phyloP scores from a whole-genome alignment of 2,113 vertebrate genomes.

The Tor tambroides region DNA sequence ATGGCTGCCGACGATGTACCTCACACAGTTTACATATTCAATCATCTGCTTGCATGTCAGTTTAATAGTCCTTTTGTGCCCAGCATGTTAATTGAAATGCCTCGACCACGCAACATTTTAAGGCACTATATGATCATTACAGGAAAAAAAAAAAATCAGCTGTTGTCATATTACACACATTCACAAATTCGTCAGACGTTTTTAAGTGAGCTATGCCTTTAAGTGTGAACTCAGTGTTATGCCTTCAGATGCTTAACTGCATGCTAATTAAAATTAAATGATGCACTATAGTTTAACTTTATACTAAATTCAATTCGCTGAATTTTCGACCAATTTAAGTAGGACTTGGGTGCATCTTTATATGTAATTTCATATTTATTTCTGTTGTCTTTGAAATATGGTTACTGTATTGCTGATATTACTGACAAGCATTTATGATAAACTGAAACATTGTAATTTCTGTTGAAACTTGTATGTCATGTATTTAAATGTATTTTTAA shows the following conservation, averaged over 20 bases:
- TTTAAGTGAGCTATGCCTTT: not conserved
- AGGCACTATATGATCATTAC: conserved; percentile 70
- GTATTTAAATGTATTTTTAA: not conserved
- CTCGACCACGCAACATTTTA: conserved; percentile 72
- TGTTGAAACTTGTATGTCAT: not conserved
- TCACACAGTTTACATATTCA: conserved; percentile 65
- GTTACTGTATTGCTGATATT: not conserved
- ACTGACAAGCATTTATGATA: not conserved
- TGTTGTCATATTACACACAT: conserved; percentile 60
- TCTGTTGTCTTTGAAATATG: not conserved
- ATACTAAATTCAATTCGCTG: not conserved
- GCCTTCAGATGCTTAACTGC: not conserved
- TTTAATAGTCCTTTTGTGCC: conserved; percentile 75
- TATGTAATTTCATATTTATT: not conserved
- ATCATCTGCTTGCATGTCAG: conserved; percentile 71
- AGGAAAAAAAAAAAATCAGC: conserved; percentile 61
- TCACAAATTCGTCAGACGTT: conserved; percentile 73
- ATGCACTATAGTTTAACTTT: not conserved
- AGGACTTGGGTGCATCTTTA: not conserved
- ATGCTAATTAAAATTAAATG: no score
- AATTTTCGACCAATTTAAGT: not conserved
- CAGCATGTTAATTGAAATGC: conserved; percentile 76
- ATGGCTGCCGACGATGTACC: conserved; percentile 52
- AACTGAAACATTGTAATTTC: not conserved
- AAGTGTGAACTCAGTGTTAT: not conserved